A percentile compares a stretch with the other conserved stretches of the same genome.
Evolutionary conservation across 92 coral and sea anemone genomes (phyloP).

Genomic region (Pocillopora meandrina): DNA sequence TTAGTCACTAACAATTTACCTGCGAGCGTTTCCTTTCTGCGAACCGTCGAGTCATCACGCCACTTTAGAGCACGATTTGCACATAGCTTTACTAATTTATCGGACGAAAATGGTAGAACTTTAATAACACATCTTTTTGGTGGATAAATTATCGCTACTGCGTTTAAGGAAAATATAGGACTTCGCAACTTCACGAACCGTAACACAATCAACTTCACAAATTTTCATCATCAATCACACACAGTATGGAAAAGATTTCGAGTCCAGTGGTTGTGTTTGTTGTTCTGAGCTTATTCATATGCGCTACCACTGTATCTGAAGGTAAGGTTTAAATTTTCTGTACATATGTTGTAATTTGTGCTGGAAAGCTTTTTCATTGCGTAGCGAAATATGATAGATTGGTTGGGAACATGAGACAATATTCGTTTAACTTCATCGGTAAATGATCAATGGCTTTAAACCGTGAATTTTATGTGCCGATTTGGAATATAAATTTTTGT

Average conservation of each 20-base stretch:
- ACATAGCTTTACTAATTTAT: conserved; percentile 13
- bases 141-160: too few relatives aligned
- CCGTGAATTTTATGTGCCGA: too few relatives aligned
- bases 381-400: not conserved
- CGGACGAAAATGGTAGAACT: not conserved
- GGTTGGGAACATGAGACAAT: too few relatives aligned
- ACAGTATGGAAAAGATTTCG: conserved; percentile 13
- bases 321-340: not conserved
- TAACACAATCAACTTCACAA: not conserved
- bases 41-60: not conserved
- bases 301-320: not conserved
- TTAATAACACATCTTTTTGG: not conserved
- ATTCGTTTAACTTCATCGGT: too few relatives aligned
- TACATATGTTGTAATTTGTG: not conserved
- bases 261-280: not conserved
- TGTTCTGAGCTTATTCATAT: conserved; percentile 4
- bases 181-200: not conserved
- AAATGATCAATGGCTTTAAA: too few relatives aligned
- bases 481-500: too few relatives aligned
- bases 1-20: not conserved
- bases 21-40: conserved; percentile 4
- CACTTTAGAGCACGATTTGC: not conserved
- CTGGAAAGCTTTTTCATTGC: not conserved
- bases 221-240: too few relatives aligned
- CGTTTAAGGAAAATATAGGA: not conserved